These are phyloP conservation scores for Accipiter virgatus DNA, from an alignment of 2,113 vertebrate genomes.

Conservation along the genomic window DNA sequence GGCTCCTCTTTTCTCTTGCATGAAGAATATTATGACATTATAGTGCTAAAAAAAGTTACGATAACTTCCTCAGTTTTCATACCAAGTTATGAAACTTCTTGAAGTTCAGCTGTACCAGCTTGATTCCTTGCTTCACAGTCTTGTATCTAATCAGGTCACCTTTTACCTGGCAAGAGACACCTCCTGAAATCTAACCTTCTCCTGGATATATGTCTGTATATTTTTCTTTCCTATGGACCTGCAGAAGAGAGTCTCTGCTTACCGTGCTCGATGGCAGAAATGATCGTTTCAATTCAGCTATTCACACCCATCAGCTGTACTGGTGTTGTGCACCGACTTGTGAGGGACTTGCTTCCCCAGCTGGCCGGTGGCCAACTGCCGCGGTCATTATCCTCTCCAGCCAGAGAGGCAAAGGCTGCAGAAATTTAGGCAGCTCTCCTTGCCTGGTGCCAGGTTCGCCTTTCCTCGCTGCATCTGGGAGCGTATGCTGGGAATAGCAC, in stretches of 20 bases:
- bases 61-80: background rate
- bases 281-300: accelerated
- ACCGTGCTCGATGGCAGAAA: background rate
- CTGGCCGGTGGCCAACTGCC: background rate
- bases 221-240: background rate
- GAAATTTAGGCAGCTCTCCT: accelerated
- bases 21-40: conserved; percentile 18
- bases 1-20: conserved; percentile 24
- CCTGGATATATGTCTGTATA: accelerated
- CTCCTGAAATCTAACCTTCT: background rate
- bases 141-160: background rate
- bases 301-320: background rate
- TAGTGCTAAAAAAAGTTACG: background rate
- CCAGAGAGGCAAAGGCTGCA: background rate
- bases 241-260: background rate
- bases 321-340: background rate
- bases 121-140: background rate
- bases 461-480: background rate
- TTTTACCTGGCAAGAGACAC: background rate
- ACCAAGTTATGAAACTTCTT: background rate
- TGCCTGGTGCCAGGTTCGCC: background rate
- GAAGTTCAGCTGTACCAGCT: background rate
- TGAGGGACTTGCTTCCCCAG: background rate
- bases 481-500: background rate
- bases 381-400: background rate